These are phyloP conservation scores for Ophthalmolycus amberensis DNA, from an alignment of 2,113 vertebrate species.

Conservation along the genomic window DNA sequence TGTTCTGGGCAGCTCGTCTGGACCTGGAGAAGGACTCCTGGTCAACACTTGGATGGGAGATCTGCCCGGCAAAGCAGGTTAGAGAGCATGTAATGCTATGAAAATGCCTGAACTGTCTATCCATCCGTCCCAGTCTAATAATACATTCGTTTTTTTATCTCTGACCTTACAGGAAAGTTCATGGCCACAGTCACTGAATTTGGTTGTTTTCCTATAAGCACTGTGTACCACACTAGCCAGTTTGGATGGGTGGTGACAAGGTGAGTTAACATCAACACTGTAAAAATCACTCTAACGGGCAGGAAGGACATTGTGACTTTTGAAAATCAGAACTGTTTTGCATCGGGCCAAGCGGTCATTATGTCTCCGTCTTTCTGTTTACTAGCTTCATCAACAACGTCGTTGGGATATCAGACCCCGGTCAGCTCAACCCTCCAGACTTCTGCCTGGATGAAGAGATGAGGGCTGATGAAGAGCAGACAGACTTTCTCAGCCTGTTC, in stretches of 20 bases:
- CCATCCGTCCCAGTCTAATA: background rate
- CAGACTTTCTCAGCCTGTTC: conserved; percentile 67
- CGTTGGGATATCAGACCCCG: conserved; percentile 69
- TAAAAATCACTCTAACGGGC: background rate
- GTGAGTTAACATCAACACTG: conserved; percentile 49
- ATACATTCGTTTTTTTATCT: background rate
- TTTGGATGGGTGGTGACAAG: conserved; percentile 63
- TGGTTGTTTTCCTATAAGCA: conserved; percentile 58
- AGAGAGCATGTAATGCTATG: background rate
- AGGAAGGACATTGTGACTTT: background rate
- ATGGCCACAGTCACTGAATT: conserved; percentile 44
- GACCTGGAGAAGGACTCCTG: conserved; percentile 77
- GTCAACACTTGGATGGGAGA: conserved; percentile 80
- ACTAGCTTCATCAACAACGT: conserved; percentile 77
- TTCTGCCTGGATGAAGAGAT: conserved; percentile 58
- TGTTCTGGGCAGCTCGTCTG: conserved; percentile 75
- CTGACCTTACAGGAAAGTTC: conserved; percentile 59
- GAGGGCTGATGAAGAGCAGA: background rate
- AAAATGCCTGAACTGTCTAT: background rate
- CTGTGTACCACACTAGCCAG: background rate
- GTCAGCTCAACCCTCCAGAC: conserved; percentile 66
- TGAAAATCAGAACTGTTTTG: background rate
- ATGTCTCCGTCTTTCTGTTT: background rate
- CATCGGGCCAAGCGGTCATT: fast-evolving
- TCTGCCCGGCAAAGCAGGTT: conserved; percentile 23